These are phyloP conservation scores for Heteronetta atricapilla DNA, from an alignment of 2,113 vertebrate species.

Conservation along the genomic window DNA sequence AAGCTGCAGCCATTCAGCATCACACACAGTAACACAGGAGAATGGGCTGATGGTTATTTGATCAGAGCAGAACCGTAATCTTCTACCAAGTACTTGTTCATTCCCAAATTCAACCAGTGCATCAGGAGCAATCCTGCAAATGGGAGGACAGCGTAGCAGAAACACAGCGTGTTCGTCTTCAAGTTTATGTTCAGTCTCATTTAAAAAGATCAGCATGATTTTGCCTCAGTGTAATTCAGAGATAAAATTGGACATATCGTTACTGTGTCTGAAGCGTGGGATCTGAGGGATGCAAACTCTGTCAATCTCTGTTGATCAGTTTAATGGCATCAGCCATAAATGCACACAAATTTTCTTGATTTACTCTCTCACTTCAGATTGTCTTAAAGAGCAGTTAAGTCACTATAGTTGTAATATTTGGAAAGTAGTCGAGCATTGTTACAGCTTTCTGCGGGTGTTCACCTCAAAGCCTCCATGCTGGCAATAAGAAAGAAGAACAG, in stretches of 20 bases:
- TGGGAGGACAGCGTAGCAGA: neutral
- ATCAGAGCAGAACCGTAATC: neutral
- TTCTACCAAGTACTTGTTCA: neutral
- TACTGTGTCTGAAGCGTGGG: neutral
- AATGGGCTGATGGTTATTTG: neutral
- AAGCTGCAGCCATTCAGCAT: neutral
- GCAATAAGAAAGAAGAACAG: conserved; percentile 78
- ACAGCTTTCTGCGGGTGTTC: conserved; percentile 34
- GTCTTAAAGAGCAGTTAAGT: conserved; percentile 19
- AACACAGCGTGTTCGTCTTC: neutral
- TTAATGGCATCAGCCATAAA: neutral
- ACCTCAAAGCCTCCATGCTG: conserved; percentile 32
- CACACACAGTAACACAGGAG: neutral
- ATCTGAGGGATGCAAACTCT: neutral
- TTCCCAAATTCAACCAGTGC: neutral
- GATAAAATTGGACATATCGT: neutral
- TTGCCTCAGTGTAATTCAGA: conserved; percentile 1
- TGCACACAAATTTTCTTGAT: neutral
- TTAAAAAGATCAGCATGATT: neutral
- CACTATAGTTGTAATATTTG: conserved; percentile 28
- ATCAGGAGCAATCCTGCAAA: neutral
- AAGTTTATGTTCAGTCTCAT: neutral
- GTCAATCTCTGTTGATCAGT: neutral
- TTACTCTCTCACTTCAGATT: conserved; percentile 1
- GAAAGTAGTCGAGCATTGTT: conserved; percentile 7